Conservation (phyloP, 2,113 vertebrate genomes). For the Trachemys scripta region DNA sequence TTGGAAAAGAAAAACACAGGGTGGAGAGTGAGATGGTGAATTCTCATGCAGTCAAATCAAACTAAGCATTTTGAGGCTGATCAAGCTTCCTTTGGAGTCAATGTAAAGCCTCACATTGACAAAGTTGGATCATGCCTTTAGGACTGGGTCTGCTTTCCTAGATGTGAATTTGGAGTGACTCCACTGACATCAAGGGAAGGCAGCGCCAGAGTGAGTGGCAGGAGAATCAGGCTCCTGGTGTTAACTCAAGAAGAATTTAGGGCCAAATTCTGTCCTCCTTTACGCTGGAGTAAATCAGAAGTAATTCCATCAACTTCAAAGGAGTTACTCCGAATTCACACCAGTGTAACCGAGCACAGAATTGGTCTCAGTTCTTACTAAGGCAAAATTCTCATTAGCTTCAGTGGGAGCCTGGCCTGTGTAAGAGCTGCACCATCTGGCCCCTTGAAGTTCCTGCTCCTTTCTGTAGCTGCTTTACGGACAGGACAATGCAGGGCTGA, state of each 20-base stretch:
- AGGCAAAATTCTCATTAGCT: not conserved
- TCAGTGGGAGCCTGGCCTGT: not conserved
- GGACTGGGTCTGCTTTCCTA: not conserved
- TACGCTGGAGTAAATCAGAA: not conserved
- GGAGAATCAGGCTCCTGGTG: not conserved
- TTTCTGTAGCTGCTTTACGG: not conserved
- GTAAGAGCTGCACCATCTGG: not conserved
- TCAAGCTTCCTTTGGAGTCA: not conserved
- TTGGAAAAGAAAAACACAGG: not conserved
- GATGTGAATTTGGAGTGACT: not conserved
- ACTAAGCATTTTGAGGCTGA: not conserved
- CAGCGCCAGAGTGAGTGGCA: not conserved
- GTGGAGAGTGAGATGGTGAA: not conserved
- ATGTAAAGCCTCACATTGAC: rapidly evolving
- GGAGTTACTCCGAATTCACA: not conserved
- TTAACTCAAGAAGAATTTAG: not conserved
- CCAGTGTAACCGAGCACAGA: not conserved
- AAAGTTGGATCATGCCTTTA: not conserved
- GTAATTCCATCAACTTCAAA: not conserved
- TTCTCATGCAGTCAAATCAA: not conserved
- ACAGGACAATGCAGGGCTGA: not conserved
- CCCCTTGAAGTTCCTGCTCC: not conserved
- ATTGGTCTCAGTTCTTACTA: not conserved
- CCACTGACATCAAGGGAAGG: not conserved
- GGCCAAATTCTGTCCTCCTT: not conserved